Conservation (phyloP, 1,140 invertebrate genomes). For the Andricus grossulariae region DNA sequence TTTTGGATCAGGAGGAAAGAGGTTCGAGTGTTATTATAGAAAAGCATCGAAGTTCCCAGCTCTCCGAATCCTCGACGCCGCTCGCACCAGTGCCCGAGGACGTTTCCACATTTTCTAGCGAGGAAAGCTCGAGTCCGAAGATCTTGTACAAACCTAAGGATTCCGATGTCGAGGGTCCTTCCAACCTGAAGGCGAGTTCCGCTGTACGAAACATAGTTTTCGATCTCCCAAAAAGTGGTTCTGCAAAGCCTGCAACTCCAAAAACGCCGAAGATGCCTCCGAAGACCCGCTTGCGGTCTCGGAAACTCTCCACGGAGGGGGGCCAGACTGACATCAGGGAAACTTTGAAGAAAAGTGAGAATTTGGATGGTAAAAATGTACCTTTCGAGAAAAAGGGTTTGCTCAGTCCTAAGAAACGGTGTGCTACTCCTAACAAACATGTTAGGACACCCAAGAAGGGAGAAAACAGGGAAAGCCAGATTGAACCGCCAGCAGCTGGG, state of each 20-base stretch:
- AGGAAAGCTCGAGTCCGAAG: constrained; percentile 35
- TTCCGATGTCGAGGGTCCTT: constrained; percentile 15
- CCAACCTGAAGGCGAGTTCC: constrained; percentile 50
- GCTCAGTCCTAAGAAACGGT: constrained; percentile 66
- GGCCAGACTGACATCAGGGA: constrained; percentile 68
- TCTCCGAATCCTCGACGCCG: neutral
- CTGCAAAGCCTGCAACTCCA: constrained; percentile 43
- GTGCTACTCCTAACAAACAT: constrained; percentile 51
- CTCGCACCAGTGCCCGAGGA: constrained; percentile 3
- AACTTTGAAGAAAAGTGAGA: constrained; percentile 64
- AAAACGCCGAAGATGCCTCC: constrained; percentile 46
- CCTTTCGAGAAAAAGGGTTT: constrained; percentile 69
- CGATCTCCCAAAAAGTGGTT: constrained; percentile 55
- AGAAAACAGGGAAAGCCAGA: constrained; percentile 5
- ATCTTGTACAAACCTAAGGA: constrained; percentile 44
- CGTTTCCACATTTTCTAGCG: constrained; percentile 32
- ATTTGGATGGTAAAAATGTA: constrained; percentile 56
- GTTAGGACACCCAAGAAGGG: constrained; percentile 32
- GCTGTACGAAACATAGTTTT: constrained; percentile 66
- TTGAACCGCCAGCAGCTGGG: constrained; percentile 42
- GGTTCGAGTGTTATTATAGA: constrained; percentile 19
- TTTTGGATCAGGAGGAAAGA: constrained; percentile 70
- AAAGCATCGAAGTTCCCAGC: neutral
- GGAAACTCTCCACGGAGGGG: constrained; percentile 52
- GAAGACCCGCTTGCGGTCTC: constrained; percentile 37